phyloP scores from a whole-genome alignment of 2,113 vertebrate species.

The Sitta europaea region DNA sequence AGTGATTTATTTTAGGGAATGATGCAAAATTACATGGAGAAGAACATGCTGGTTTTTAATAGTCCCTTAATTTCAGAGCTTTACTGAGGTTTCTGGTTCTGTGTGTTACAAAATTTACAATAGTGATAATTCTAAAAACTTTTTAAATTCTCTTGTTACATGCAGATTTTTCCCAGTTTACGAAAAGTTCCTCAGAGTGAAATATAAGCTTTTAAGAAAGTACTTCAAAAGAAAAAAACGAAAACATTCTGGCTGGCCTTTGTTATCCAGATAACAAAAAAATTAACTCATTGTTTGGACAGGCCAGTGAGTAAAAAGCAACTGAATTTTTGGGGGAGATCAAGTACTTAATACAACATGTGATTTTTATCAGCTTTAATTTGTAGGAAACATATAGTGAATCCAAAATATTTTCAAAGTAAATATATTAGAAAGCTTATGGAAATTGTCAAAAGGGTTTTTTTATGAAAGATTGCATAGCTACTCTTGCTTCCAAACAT shows the following conservation, averaged over 20 bases:
- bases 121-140: not conserved
- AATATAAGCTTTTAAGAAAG: conserved; percentile 8
- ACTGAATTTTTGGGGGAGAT: not conserved
- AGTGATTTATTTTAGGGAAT: not conserved
- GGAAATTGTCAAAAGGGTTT: not conserved
- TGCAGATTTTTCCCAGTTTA: not conserved
- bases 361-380: not conserved
- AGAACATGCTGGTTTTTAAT: not conserved
- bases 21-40: not conserved
- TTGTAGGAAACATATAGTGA: not conserved
- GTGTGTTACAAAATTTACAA: not conserved
- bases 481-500: not conserved
- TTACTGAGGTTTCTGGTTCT: not conserved
- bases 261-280: conserved; percentile 6
- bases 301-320: not conserved
- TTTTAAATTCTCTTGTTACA: conserved; percentile 1
- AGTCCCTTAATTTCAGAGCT: not conserved
- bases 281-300: not conserved
- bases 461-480: not conserved
- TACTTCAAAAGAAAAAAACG: conserved; percentile 46
- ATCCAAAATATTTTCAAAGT: not conserved
- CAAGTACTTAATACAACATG: not conserved
- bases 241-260: not conserved
- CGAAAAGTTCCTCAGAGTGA: not conserved
- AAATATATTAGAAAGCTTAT: not conserved